phyloP scores from a whole-genome alignment of 2,113 vertebrate species.

The Condylura cristata region DNA sequence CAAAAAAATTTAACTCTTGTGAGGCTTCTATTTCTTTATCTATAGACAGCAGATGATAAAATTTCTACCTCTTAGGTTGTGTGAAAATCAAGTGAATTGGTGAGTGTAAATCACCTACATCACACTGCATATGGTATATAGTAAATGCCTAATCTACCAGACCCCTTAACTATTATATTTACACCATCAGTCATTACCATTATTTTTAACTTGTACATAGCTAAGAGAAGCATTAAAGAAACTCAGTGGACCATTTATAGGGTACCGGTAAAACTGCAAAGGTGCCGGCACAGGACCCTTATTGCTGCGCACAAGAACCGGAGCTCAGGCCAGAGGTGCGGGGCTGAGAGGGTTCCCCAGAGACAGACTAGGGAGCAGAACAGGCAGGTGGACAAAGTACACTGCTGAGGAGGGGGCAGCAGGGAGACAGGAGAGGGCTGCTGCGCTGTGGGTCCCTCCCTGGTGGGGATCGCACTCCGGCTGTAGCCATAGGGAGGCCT shows the following conservation, averaged over 20 bases:
- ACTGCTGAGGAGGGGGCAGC: too few relatives aligned
- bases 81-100: constrained; percentile 33
- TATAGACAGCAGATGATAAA: constrained; percentile 23
- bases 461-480: too few relatives aligned
- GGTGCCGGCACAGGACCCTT: background rate
- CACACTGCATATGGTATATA: background rate
- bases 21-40: constrained; percentile 1
- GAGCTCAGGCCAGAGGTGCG: too few relatives aligned
- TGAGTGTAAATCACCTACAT: background rate
- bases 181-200: constrained; percentile 10
- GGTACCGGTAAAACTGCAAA: background rate
- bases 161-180: background rate
- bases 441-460: too few relatives aligned
- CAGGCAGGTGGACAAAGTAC: too few relatives aligned
- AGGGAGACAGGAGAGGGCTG: too few relatives aligned
- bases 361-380: too few relatives aligned
- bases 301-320: too few relatives aligned
- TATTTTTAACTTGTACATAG: background rate
- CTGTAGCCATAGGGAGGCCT: too few relatives aligned
- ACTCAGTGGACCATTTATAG: background rate
- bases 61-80: background rate
- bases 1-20: constrained; percentile 39
- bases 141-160: background rate
- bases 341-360: too few relatives aligned
- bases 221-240: constrained; percentile 1